These are phyloP conservation scores for Drosophila hamatofila DNA, from an alignment of 2,888 invertebrate genomes.

Conservation along the genomic window DNA sequence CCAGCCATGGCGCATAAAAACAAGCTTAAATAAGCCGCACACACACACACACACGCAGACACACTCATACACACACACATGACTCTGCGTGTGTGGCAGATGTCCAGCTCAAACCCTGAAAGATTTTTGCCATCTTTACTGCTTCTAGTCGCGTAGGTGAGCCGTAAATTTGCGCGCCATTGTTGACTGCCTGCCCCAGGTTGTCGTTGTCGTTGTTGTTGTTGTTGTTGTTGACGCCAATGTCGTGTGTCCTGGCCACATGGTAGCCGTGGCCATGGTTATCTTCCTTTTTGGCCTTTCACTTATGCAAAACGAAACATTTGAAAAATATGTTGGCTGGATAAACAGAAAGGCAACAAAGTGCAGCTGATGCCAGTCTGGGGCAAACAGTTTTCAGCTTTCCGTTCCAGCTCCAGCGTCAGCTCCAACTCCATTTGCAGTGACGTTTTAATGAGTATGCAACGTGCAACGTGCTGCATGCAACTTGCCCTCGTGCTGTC, in stretches of 20 bases:
- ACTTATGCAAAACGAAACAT: constrained; percentile 81
- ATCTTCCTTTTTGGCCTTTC: constrained; percentile 80
- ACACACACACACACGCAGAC: constrained; percentile 34
- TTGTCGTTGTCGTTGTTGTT: constrained; percentile 9
- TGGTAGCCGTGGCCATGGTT: constrained; percentile 37
- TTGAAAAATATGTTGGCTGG: constrained; percentile 80
- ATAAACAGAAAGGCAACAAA: constrained; percentile 78
- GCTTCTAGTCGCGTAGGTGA: constrained; percentile 80
- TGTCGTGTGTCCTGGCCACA: constrained; percentile 59
- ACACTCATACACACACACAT: constrained; percentile 36
- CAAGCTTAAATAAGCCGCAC: constrained; percentile 80
- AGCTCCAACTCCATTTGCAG: constrained; percentile 56
- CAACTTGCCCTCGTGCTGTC: constrained; percentile 36
- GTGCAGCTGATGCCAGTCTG: constrained; percentile 74
- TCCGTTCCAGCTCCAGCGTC: not conserved
- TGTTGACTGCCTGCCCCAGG: constrained; percentile 49
- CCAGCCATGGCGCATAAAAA: constrained; percentile 40
- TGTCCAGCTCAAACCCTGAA: constrained; percentile 26
- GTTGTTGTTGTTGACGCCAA: constrained; percentile 75
- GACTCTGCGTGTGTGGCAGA: constrained; percentile 33
- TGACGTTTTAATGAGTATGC: constrained; percentile 81
- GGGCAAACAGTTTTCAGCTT: constrained; percentile 15
- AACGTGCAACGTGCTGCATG: constrained; percentile 73
- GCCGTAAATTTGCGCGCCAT: constrained; percentile 79
- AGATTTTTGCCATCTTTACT: constrained; percentile 46